Base-by-base conservation (phyloP, 2,113 vertebrate genomes). In the Cyprinodon variegatus region DNA sequence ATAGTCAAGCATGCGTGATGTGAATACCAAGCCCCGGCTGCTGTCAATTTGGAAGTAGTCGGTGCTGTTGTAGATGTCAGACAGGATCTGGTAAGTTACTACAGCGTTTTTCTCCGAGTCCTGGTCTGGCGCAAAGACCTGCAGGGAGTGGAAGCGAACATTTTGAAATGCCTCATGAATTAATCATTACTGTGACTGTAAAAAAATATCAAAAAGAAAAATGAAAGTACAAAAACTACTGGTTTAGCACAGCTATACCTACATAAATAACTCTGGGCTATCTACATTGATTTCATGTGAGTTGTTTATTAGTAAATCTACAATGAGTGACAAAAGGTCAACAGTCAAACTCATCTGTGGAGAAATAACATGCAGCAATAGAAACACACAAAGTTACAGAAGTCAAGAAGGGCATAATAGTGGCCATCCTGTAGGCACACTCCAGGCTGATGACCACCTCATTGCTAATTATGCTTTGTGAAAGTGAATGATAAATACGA, bases 21-120 rank as follows among this genome's bases (percentile, higher is more conserved):
- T 98, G 78, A 96, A 92, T 86, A 99, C 93, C 22, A 97, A 91
- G 41, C 98, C 98, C 62, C 95, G 97, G 70, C 85, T 91, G 9
- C 96, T 94, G 82, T 99, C 97, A 3, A 99, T 96, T 77, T 95
- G 95, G 84, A 99, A 99, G 88, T 96, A 98, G 78, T 98, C 96
- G 0, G 95, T 96, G 93, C 95, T 97, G 89, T 98, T 97, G 87
- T 96, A 95, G 63, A 94, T 91, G 76, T 99, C 98, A 68, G 96
- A 94, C n/a, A 97, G 93, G 81, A 99, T 97, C 89, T 98, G 96
- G 89, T 99, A 99, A 40, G 90, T 93, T 59, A 98, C 94, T 22
- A 93, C 61, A 43, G 91, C 93, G 70, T 97, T 98, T 79, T 95
- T 96, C 65, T 94, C 96, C 4, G 97, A 96, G 88, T 99, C 98